A percentile compares a stretch with the other conserved stretches of the same genome.
Evolutionary conservation across 2,888 invertebrate species (phyloP).

Genomic region (Dastarcus helophoroides): DNA sequence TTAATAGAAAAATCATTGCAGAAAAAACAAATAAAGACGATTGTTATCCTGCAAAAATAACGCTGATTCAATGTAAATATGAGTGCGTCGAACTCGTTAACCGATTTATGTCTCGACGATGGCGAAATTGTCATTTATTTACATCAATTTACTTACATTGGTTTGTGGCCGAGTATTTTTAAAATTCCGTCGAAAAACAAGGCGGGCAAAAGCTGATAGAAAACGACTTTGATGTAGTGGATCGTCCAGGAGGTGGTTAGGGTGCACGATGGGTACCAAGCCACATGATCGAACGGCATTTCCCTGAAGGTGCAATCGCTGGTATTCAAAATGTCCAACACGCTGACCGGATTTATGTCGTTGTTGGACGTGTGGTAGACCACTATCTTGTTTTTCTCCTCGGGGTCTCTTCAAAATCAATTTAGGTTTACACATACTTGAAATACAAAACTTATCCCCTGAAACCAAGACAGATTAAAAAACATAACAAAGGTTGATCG

Average conservation of each 20-base stretch:
- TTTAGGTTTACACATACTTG: too few species aligned
- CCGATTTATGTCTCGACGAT: too few species aligned
- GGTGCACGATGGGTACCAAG: slow-evolving; percentile 55
- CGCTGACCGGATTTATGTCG: slow-evolving; percentile 53
- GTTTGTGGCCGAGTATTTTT: slow-evolving; percentile 53
- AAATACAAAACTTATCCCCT: too few species aligned
- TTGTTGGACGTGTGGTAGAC: slow-evolving; percentile 78
- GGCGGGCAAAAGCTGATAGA: slow-evolving; percentile 72
- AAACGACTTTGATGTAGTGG: slow-evolving; percentile 56
- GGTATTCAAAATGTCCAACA: slow-evolving; percentile 47
- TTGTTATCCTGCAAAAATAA: too few species aligned
- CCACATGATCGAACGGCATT: slow-evolving; percentile 55
- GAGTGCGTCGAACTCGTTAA: too few species aligned
- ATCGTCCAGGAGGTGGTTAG: slow-evolving; percentile 47
- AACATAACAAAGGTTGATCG: too few species aligned
- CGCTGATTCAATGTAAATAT: too few species aligned
- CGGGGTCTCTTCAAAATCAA: slow-evolving; percentile 12
- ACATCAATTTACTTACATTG: slow-evolving; percentile 44
- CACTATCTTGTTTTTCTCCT: slow-evolving; percentile 36
- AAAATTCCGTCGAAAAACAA: slow-evolving; percentile 58
- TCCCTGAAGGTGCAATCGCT: slow-evolving; percentile 41
- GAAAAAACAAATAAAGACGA: too few species aligned
- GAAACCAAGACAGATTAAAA: too few species aligned
- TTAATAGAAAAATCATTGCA: too few species aligned
- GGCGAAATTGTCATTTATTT: not conserved